Evolutionary conservation across 2,888 invertebrate genomes (phyloP).

Genomic region (Cerastoderma edule): DNA sequence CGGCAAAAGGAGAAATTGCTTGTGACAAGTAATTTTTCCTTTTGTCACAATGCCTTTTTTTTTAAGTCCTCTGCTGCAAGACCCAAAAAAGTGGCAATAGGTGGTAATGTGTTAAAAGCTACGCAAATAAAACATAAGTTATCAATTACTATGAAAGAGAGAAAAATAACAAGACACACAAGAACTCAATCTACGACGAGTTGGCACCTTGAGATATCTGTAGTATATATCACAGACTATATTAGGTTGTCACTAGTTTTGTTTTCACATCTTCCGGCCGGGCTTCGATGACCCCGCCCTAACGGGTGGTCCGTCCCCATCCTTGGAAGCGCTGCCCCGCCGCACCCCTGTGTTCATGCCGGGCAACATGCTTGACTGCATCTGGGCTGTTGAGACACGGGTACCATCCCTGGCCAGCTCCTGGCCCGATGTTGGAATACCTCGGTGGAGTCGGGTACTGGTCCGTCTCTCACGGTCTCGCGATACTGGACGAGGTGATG

Average conservation of each 20-base stretch:
- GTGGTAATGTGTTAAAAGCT: not conserved
- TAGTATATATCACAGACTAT: conserved; percentile 14
- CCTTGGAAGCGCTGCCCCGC: conserved; percentile 80
- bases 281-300: conserved; percentile 77
- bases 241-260: not conserved
- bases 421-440: conserved; percentile 77
- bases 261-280: conserved; percentile 63
- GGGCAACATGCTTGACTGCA: conserved; percentile 73
- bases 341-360: conserved; percentile 74
- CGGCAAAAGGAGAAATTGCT: conserved; percentile 14
- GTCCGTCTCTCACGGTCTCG: conserved; percentile 80
- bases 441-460: conserved; percentile 80
- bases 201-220: conserved; percentile 19
- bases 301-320: conserved; percentile 71
- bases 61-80: not conserved
- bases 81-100: too few relatives aligned
- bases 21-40: not conserved
- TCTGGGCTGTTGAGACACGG: conserved; percentile 74
- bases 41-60: conserved; percentile 1
- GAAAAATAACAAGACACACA: too few relatives aligned
- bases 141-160: too few relatives aligned
- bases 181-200: too few relatives aligned
- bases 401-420: conserved; percentile 74
- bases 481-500: conserved; percentile 80
- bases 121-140: not conserved